Percentiles rank a stretch among this genome's conserved stretches.
phyloP scores from a whole-genome alignment of 2,113 vertebrate species.

The Cyanocitta stelleri region DNA sequence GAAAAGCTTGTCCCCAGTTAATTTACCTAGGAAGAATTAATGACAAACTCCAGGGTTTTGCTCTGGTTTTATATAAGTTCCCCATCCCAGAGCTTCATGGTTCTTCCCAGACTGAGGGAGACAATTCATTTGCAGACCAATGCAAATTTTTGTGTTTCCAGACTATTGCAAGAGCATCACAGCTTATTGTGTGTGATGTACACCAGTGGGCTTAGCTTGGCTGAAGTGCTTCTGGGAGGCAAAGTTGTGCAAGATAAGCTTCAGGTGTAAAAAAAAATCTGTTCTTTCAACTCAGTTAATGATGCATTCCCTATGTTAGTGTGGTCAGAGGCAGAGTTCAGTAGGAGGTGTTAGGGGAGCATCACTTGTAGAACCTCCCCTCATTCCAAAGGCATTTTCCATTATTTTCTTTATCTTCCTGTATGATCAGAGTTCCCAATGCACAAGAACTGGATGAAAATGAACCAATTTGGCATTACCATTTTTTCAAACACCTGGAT shows the following conservation, averaged over 20 bases:
- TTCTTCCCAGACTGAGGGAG: neutral
- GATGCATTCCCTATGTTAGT: neutral
- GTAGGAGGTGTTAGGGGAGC: neutral
- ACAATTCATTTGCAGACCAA: neutral
- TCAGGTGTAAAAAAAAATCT: neutral
- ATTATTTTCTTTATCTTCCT: neutral
- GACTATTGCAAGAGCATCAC: neutral
- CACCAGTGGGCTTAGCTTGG: neutral
- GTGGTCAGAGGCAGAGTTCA: neutral
- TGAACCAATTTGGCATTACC: neutral
- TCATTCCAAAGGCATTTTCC: neutral
- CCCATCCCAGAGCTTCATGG: neutral
- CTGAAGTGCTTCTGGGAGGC: neutral
- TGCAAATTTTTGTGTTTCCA: neutral
- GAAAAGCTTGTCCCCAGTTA: neutral
- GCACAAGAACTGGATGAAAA: neutral
- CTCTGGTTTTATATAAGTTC: neutral
- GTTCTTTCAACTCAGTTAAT: neutral
- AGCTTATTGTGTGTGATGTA: neutral
- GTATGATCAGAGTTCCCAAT: neutral
- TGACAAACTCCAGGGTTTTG: neutral
- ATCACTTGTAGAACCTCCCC: neutral
- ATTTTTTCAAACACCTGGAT: neutral
- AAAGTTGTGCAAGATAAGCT: neutral
- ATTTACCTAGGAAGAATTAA: conserved; percentile 47